Conservation (phyloP, 2,113 vertebrate species). For the Taurulus bubalis region DNA sequence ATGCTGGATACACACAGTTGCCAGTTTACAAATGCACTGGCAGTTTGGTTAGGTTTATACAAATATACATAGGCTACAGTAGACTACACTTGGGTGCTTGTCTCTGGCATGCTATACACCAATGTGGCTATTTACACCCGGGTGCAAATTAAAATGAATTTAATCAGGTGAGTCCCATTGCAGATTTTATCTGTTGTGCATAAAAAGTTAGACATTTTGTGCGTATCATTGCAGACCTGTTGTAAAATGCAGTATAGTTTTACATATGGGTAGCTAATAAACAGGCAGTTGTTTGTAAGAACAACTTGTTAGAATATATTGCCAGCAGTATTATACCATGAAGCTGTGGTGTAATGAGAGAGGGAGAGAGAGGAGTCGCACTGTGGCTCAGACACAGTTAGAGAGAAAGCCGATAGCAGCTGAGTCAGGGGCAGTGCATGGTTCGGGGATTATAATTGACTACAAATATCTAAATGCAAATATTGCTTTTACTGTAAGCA, state of each 20-base stretch:
- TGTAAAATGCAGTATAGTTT: not conserved
- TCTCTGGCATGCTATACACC: too few species aligned
- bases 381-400: not conserved
- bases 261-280: not conserved
- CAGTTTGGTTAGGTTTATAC: not conserved
- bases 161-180: not conserved
- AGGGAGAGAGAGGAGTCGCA: not conserved
- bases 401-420: constrained; percentile 13
- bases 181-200: not conserved
- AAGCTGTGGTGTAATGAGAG: not conserved
- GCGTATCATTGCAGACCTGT: not conserved
- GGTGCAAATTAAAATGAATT: too few species aligned
- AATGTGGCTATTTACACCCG: too few species aligned
- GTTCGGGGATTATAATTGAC: constrained; percentile 39
- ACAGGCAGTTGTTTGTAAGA: not conserved
- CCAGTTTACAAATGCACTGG: not conserved
- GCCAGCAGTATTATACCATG: not conserved
- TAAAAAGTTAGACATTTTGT: not conserved
- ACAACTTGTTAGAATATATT: not conserved
- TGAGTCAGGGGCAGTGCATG: constrained; percentile 33
- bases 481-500: constrained; percentile 3
- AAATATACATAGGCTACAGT: too few species aligned
- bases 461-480: constrained; percentile 32
- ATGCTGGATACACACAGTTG: not conserved
- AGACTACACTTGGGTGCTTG: too few species aligned